A percentile compares a stretch with the other conserved stretches of the same genome.
phyloP scores from a whole-genome alignment of 1,140 invertebrate genomes.

The Drosophila kanapiae region DNA sequence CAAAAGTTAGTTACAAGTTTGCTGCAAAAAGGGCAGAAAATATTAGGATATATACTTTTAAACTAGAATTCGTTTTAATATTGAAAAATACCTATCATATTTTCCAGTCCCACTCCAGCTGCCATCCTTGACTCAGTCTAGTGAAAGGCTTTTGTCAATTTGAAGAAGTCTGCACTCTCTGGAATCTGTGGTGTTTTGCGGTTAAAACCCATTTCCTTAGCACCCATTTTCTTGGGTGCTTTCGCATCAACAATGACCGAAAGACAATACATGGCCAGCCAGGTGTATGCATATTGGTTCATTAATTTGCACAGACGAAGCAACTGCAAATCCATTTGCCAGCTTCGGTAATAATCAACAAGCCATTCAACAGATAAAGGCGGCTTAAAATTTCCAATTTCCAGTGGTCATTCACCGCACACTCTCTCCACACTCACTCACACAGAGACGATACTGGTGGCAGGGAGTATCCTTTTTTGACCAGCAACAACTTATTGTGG shows the following conservation, averaged over 20 bases:
- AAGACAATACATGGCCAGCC: constrained; percentile 5
- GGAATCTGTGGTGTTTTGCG: neutral
- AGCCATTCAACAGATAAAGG: constrained; percentile 54
- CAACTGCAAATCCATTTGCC: constrained; percentile 34
- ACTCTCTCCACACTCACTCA: constrained; percentile 3
- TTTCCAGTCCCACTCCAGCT: neutral
- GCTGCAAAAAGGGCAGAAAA: neutral
- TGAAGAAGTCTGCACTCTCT: neutral
- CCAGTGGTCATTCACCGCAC: constrained; percentile 43
- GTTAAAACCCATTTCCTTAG: neutral
- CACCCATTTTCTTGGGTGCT: neutral
- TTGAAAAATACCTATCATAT: neutral
- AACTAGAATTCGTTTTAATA: neutral
- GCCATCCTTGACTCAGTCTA: no score
- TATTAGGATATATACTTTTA: no score
- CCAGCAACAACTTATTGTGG: constrained; percentile 78
- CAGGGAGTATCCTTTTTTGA: constrained; percentile 37
- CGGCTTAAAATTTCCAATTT: constrained; percentile 65
- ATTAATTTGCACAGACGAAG: constrained; percentile 46
- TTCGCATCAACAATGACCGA: neutral
- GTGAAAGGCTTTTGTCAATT: constrained; percentile 3
- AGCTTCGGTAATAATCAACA: constrained; percentile 66
- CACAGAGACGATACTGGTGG: neutral
- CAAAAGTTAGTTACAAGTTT: neutral
- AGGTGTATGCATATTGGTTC: constrained; percentile 13